Percentiles rank a stretch among this genome's conserved stretches.
Conservation (phyloP, 2,113 vertebrate genomes). For the Callospermophilus lateralis region DNA sequence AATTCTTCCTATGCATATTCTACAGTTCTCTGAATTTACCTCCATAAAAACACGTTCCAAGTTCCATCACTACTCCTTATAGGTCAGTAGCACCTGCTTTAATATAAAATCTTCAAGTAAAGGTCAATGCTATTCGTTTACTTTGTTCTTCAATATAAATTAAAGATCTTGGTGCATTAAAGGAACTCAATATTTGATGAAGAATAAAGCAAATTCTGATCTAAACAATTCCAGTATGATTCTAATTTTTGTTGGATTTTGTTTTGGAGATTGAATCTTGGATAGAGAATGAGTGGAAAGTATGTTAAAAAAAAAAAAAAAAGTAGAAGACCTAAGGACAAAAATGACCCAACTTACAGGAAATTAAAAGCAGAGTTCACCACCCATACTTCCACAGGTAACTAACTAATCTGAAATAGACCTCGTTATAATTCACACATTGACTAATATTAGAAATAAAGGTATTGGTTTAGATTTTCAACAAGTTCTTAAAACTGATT, state of each 20-base stretch:
- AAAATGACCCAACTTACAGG: background rate
- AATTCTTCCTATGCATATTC: background rate
- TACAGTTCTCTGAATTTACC: background rate
- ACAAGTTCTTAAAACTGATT: background rate
- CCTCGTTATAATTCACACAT: background rate
- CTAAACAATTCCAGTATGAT: background rate
- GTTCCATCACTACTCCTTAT: background rate
- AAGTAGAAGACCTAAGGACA: background rate
- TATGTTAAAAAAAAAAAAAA: background rate
- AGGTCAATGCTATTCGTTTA: background rate
- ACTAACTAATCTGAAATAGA: background rate
- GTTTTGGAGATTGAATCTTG: background rate
- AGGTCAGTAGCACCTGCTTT: background rate
- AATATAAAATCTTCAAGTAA: background rate
- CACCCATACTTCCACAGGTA: background rate
- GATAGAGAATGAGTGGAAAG: background rate
- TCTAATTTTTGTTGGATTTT: background rate
- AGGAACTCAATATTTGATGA: background rate
- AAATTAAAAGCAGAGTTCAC: constrained; percentile 9
- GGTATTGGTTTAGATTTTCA: background rate
- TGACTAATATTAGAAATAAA: constrained; percentile 25
- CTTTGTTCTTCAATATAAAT: background rate
- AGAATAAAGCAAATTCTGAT: background rate
- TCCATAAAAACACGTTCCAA: background rate
- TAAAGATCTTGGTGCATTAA: background rate